These are phyloP conservation scores for Prostheceraeus crozeri DNA, from an alignment of 2,888 invertebrate species.

Conservation along the genomic window DNA sequence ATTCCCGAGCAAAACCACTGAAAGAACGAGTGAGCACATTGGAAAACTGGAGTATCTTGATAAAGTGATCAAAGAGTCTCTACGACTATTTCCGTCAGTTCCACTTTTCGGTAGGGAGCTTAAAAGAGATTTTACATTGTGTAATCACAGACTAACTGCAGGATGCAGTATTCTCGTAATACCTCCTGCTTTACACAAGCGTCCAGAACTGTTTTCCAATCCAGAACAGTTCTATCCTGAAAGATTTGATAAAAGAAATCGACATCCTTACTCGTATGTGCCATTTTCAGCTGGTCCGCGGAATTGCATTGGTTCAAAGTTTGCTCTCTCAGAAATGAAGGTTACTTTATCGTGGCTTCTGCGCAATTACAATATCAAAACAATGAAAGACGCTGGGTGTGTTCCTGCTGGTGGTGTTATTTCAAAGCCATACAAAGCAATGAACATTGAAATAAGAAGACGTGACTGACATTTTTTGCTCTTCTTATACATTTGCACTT, in stretches of 20 bases:
- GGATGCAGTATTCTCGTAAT: constrained; percentile 47
- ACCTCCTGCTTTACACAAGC: constrained; percentile 60
- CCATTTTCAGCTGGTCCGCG: constrained; percentile 59
- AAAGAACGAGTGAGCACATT: too few relatives aligned
- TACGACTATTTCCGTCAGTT: constrained; percentile 59
- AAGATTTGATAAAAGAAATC: too few relatives aligned
- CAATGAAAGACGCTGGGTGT: neutral
- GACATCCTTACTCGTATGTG: constrained; percentile 61
- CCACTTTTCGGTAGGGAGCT: constrained; percentile 57
- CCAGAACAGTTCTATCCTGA: constrained; percentile 72
- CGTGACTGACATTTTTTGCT: too few relatives aligned
- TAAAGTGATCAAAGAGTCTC: constrained; percentile 58
- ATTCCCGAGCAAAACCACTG: too few relatives aligned
- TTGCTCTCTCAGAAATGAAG: constrained; percentile 59
- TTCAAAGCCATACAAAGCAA: too few relatives aligned
- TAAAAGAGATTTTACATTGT: constrained; percentile 49
- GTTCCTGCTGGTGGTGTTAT: too few relatives aligned
- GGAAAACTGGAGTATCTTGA: constrained; percentile 59
- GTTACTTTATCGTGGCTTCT: constrained; percentile 62
- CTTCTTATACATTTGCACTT: too few relatives aligned
- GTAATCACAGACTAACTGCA: constrained; percentile 47
- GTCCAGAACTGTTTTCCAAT: constrained; percentile 63
- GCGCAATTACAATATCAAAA: constrained; percentile 47
- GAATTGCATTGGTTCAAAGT: constrained; percentile 59
- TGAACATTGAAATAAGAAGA: too few relatives aligned